These are phyloP conservation scores for Anaspis maculata DNA, from an alignment of 2,888 invertebrate genomes.

Conservation along the genomic window DNA sequence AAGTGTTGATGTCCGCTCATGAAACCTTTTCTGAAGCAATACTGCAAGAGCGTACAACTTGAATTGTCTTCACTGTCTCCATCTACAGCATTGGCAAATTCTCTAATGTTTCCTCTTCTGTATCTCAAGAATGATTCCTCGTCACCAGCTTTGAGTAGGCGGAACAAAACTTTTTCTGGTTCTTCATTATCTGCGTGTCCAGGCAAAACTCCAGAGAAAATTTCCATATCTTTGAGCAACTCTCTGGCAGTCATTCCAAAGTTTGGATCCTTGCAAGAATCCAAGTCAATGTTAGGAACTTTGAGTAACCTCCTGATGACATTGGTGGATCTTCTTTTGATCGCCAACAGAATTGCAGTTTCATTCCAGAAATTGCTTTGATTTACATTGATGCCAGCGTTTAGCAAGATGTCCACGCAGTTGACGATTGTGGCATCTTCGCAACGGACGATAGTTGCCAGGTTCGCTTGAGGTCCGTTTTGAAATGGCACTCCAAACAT, in stretches of 20 bases:
- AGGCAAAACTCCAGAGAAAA: not conserved
- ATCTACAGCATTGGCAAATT: slow-evolving; percentile 17
- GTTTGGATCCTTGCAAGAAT: slow-evolving; percentile 15
- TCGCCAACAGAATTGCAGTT: slow-evolving; percentile 24
- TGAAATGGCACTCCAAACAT: slow-evolving; percentile 16
- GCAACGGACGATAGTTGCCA: slow-evolving; percentile 16
- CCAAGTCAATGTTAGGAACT: slow-evolving; percentile 17
- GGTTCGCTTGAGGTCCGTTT: slow-evolving; percentile 18
- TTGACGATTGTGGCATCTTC: slow-evolving; percentile 16
- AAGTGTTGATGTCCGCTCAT: slow-evolving; percentile 17
- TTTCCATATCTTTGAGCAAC: slow-evolving; percentile 13
- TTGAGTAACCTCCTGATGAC: slow-evolving; percentile 16
- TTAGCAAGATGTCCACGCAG: slow-evolving; percentile 20
- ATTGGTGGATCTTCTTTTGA: slow-evolving; percentile 16
- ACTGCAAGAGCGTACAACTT: slow-evolving; percentile 21
- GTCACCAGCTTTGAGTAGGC: slow-evolving; percentile 20
- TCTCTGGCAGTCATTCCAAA: slow-evolving; percentile 18
- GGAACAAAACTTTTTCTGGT: slow-evolving; percentile 17
- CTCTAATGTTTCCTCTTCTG: slow-evolving; percentile 16
- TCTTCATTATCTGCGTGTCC: slow-evolving; percentile 6
- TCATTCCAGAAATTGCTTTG: slow-evolving; percentile 26
- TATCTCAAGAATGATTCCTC: slow-evolving; percentile 20
- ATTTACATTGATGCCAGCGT: slow-evolving; percentile 21
- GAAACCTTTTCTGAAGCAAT: slow-evolving; percentile 23
- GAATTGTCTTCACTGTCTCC: slow-evolving; percentile 13